Conservation (phyloP, 2,888 invertebrate species). For the Drosophila cyrtoloma region DNA sequence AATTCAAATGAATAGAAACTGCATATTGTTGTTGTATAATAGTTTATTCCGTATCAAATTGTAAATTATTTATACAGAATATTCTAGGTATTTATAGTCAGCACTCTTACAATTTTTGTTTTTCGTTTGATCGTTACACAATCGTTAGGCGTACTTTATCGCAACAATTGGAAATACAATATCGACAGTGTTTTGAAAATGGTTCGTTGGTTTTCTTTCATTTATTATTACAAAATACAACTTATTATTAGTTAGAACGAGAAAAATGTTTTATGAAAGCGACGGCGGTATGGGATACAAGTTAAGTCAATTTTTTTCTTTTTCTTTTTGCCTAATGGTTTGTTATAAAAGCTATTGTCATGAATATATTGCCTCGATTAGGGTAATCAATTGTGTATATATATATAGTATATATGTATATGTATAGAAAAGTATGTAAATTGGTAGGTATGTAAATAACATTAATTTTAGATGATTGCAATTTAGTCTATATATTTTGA, state of each 20-base stretch:
- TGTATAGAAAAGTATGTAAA: slow-evolving; percentile 56
- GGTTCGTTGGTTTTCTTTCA: slow-evolving; percentile 60
- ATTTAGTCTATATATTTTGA: slow-evolving; percentile 66
- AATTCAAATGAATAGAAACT: slow-evolving; percentile 6
- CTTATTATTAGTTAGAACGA: slow-evolving; percentile 75
- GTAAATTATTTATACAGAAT: slow-evolving; percentile 68
- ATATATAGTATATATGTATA: slow-evolving; percentile 29
- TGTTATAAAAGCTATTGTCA: slow-evolving; percentile 67
- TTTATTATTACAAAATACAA: slow-evolving; percentile 74
- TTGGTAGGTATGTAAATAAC: slow-evolving; percentile 47
- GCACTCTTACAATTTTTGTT: slow-evolving; percentile 56
- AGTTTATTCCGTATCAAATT: slow-evolving; percentile 72
- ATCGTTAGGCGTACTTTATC: slow-evolving; percentile 50
- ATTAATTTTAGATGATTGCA: slow-evolving; percentile 58
- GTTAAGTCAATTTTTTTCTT: slow-evolving; percentile 18
- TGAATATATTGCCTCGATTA: slow-evolving; percentile 57
- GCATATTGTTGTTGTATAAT: slow-evolving; percentile 35
- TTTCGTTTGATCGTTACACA: slow-evolving; percentile 57
- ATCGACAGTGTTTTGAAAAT: slow-evolving; percentile 50
- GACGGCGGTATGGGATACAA: slow-evolving; percentile 31
- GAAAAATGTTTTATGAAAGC: slow-evolving; percentile 59
- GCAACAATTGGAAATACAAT: slow-evolving; percentile 38
- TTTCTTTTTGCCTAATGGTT: slow-evolving; percentile 41
- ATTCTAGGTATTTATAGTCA: slow-evolving; percentile 52
- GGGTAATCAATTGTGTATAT: slow-evolving; percentile 35